Evolutionary conservation across 2,888 invertebrate species (phyloP).

Genomic region (Tiphia femorata): DNA sequence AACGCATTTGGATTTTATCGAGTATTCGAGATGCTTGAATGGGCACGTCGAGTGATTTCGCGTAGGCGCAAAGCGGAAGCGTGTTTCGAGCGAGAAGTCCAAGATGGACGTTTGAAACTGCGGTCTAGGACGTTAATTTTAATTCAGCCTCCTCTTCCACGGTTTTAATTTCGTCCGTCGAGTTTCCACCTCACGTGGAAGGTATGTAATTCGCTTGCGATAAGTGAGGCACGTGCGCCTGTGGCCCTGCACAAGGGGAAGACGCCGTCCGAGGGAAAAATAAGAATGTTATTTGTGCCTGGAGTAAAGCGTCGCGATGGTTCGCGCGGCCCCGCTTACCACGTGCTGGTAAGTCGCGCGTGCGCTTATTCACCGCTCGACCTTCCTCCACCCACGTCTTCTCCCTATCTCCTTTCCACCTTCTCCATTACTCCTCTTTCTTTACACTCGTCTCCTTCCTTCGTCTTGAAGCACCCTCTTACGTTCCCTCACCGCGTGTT

Average conservation of each 20-base stretch:
- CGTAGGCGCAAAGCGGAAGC: too few relatives aligned
- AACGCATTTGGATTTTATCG: too few relatives aligned
- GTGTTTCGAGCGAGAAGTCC: too few relatives aligned
- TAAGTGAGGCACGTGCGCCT: neutral
- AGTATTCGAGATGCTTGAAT: too few relatives aligned
- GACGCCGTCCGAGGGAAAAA: conserved; percentile 9
- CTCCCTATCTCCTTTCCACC: neutral
- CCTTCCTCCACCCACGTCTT: conserved; percentile 33
- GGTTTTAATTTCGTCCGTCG: neutral
- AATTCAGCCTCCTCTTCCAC: neutral
- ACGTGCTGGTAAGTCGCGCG: conserved; percentile 42
- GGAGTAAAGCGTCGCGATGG: conserved; percentile 12
- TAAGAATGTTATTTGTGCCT: conserved; percentile 18
- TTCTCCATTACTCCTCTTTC: neutral
- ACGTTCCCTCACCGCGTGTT: neutral
- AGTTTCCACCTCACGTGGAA: neutral
- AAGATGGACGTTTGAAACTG: too few relatives aligned
- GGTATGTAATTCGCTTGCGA: too few relatives aligned
- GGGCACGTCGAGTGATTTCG: too few relatives aligned
- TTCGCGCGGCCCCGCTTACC: conserved; percentile 25
- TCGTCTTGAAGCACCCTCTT: neutral
- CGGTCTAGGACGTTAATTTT: neutral
- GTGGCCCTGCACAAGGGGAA: neutral
- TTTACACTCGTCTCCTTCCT: neutral
- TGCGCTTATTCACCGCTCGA: conserved; percentile 40